Evolutionary conservation across 2,888 invertebrate genomes (phyloP), one percentile per base, ranked within the genome.

Genomic region (Archips xylosteana): DNA sequence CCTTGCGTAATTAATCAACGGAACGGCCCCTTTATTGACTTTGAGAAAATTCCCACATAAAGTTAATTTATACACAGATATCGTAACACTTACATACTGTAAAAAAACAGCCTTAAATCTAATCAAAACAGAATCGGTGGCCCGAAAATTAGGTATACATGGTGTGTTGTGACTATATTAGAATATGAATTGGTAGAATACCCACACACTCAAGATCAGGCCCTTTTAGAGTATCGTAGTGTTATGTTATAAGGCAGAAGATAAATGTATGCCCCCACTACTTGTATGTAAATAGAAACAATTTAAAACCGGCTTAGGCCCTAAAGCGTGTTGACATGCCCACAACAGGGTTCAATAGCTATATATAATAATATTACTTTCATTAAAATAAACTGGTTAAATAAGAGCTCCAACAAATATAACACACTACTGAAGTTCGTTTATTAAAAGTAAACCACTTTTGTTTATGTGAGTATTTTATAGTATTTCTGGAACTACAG

Each of bases 21-120:
- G 54, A 54, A 54, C 23, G 54, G 54, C 54, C 54, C 54, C 23
- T 54, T 54, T 54, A 54, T 54, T 54, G 54, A 54, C 54, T 54
- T 23, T 23, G 54, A 54, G 54, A 3, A 15, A 54, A 54, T n/a
- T 9, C 23, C 8, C 8, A 23, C 54, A 54, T 9, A 51, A 51
- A 51, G 51, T 51, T 3, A 12, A 45, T 12, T 3, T n/a, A n/a
- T n/a, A n/a, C n/a, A 51, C 13, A n/a, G 51, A 51, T 15, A 5
- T 51, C n/a, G 6, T 3, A 51, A 51, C 51, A 15, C 51, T 51
- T 51, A 51, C 51, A 6, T n/a, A 3, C 15, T n/a, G 5, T 39
- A 39, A n/a, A 51, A 47, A 51, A 51, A 15, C 51, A 23, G 51
- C 23, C 15, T 23, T 9, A 23, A 49, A 54, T 54, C 2, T 54